Conservation (phyloP, 2,113 vertebrate species). For the Pristiophorus japonicus region DNA sequence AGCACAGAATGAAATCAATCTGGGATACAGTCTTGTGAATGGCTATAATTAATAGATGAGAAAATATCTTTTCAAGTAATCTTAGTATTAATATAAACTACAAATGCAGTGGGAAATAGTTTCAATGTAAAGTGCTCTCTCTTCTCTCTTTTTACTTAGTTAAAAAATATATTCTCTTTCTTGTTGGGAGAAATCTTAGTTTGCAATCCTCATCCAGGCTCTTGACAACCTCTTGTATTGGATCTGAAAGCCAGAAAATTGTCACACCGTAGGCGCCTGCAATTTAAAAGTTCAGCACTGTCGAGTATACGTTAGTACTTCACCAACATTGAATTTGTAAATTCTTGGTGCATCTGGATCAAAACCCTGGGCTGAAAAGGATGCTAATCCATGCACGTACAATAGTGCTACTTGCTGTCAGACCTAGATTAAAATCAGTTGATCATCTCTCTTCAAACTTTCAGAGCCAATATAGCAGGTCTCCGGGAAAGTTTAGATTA, state of each 20-base stretch:
- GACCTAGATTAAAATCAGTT: not conserved
- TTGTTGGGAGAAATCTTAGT: not conserved
- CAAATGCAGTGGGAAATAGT: not conserved
- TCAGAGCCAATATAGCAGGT: not conserved
- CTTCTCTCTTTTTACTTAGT: not conserved
- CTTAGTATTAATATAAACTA: not conserved
- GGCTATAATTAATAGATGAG: not conserved
- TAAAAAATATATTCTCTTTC: not conserved
- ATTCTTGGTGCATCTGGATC: not conserved
- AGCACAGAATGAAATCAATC: not conserved
- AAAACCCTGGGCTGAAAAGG: not conserved
- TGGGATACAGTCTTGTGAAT: not conserved
- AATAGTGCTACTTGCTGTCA: not conserved
- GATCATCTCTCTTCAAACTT: not conserved
- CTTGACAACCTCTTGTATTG: not conserved
- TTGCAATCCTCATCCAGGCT: not conserved
- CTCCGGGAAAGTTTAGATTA: not conserved
- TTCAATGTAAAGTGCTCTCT: not conserved
- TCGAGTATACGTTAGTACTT: not conserved
- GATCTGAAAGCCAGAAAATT: not conserved
- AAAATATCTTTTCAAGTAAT: not conserved
- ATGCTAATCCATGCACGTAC: not conserved
- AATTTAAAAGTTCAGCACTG: not conserved
- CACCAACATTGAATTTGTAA: constrained; percentile 2
- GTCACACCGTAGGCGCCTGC: not conserved